Conservation (phyloP, 2,113 vertebrate species). For the Brachyhypopomus occidentalis region DNA sequence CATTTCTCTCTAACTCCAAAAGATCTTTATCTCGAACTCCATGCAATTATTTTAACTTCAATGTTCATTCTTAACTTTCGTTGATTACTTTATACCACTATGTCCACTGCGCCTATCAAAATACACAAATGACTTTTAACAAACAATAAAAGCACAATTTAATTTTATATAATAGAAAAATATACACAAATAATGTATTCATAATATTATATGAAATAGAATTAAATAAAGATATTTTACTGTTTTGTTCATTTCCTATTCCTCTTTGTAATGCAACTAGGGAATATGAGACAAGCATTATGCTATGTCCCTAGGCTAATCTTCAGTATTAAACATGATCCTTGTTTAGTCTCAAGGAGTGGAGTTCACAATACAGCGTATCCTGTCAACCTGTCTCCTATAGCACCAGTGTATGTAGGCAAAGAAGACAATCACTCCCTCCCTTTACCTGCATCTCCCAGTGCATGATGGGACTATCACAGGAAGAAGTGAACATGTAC, state of each 20-base stretch:
- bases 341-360: no score
- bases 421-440: neutral
- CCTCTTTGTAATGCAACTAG: no score
- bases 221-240: no score
- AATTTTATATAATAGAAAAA: no score
- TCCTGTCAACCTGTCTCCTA: neutral
- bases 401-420: neutral
- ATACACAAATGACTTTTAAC: neutral
- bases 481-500: neutral
- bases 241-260: no score
- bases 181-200: no score
- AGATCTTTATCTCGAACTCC: neutral
- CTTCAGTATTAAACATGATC: no score
- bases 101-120: no score
- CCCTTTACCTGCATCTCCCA: neutral
- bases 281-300: no score
- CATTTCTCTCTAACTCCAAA: conserved; percentile 12
- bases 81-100: neutral
- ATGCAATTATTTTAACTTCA: neutral
- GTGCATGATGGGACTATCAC: neutral
- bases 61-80: neutral
- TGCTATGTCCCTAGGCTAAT: no score
- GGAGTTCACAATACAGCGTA: no score
- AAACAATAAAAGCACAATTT: neutral
- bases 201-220: no score